Base-by-base conservation (phyloP, 2,113 vertebrate species). In the Bubo blakistoni region DNA sequence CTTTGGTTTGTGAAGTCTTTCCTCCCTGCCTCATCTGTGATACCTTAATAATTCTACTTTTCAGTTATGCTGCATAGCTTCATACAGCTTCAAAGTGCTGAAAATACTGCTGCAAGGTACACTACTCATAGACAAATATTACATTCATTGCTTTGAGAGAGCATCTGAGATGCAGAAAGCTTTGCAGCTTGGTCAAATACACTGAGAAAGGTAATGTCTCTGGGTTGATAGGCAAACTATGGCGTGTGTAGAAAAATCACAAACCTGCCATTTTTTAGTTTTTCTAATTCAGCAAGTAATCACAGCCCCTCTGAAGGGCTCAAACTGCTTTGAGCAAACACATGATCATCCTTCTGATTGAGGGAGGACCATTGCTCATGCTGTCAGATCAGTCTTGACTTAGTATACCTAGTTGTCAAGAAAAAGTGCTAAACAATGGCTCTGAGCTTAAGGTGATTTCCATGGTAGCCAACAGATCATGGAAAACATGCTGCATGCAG, bases 311-410 rank as follows among this genome's bases (percentile, higher is more conserved):
- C 21, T 49, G 16, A 54, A 47, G 15, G 17, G 47, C 26, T 70
- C 40, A 66, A 71, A 32, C 17, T 71, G 27, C 30, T 72, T 81
- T 66, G 17, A 38, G n/a, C 15, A 55, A 78, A 44, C 21, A 51
- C 5, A 2, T 16, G 29, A 24, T 52, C 18, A 22, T 42, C 16
- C 27, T 46, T 1, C 0, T 1, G 2, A 67, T 1, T 38, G 32
- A 81, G 58, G 14, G 21, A 81, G 27, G 29, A 34, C 20, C 4
- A 2, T 30, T 81, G 34, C 17, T 86, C 14, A 15, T 91, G 55
- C 22, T 85, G 10, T 69, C 49, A 59, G n/a, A 38, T 38, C 26
- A 26, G 32, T 70, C 24, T 74, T 87, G n/a, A 52, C 24, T 8
- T 69, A 49, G 3, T 42, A 36, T 42, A 73, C 40, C 21, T 34